Percentiles rank a stretch among this genome's conserved stretches.
These are phyloP conservation scores for Seira ritae DNA, from an alignment of 2,888 invertebrate species.

Conservation along the genomic window DNA sequence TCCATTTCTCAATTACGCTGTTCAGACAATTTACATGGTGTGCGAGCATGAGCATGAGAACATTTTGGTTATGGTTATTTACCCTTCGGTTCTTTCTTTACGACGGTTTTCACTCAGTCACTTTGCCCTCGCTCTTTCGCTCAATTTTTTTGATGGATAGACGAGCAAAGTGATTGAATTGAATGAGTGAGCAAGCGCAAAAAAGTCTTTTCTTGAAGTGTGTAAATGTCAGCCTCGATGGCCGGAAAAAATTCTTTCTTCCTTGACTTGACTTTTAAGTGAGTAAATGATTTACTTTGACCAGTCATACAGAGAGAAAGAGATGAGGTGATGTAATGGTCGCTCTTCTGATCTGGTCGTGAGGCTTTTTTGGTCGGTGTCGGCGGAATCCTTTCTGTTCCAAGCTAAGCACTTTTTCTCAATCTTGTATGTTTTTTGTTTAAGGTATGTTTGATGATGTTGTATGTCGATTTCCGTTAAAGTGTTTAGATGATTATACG, in stretches of 20 bases:
- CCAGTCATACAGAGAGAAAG: slow-evolving; percentile 46
- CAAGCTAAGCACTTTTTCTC: too few relatives aligned
- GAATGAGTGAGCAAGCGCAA: too few relatives aligned
- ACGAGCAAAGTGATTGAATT: slow-evolving; percentile 42
- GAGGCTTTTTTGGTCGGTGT: too few relatives aligned
- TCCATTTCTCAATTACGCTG: slow-evolving; percentile 51
- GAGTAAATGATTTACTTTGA: slow-evolving; percentile 48
- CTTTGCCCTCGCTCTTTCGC: slow-evolving; percentile 26
- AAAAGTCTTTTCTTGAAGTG: slow-evolving; percentile 43
- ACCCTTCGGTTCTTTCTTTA: slow-evolving; percentile 55
- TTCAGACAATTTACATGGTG: slow-evolving; percentile 34
- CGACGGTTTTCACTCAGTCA: slow-evolving; percentile 28
- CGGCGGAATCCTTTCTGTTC: slow-evolving; percentile 53
- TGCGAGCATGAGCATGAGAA: slow-evolving; percentile 61
- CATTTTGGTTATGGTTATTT: slow-evolving; percentile 57
- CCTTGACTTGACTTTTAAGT: slow-evolving; percentile 2
- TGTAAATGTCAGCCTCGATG: slow-evolving; percentile 31
- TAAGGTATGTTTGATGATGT: slow-evolving; percentile 29
- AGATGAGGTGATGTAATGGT: slow-evolving; percentile 37
- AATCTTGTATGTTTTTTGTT: too few relatives aligned
- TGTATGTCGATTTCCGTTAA: slow-evolving; percentile 70
- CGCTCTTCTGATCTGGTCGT: too few relatives aligned
- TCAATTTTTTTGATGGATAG: slow-evolving; percentile 50
- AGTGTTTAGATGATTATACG: slow-evolving; percentile 72
- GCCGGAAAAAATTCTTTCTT: slow-evolving; percentile 33